Evolutionary conservation across 2,113 vertebrate species (phyloP).

Genomic region (Brachyhypopomus gauderio): DNA sequence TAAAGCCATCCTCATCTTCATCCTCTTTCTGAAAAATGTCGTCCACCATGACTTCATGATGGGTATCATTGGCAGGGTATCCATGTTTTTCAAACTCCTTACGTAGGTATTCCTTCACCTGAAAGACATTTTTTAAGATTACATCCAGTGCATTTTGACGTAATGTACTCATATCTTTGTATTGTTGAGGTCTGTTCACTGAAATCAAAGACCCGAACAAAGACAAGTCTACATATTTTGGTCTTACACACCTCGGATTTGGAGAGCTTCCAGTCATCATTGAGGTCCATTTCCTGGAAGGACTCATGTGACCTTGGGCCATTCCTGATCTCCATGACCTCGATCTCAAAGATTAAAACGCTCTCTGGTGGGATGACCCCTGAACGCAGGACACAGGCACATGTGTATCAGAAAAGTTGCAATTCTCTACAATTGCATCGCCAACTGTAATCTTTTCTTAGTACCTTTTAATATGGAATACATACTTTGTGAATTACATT

Average conservation of each 20-base stretch:
- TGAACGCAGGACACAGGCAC: slow-evolving; percentile 55
- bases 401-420: no score
- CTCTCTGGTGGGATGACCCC: slow-evolving; percentile 97
- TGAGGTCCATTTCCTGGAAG: slow-evolving; percentile 98
- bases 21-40: slow-evolving; percentile 97
- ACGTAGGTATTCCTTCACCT: slow-evolving; percentile 94
- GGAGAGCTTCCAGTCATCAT: slow-evolving; percentile 97
- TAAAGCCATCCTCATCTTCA: slow-evolving; percentile 90
- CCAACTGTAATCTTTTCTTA: no score
- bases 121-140: slow-evolving; percentile 11
- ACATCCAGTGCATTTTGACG: background rate
- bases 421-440: no score
- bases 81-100: slow-evolving; percentile 93
- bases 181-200: background rate
- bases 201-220: background rate
- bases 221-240: background rate
- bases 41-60: slow-evolving; percentile 88
- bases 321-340: slow-evolving; percentile 92
- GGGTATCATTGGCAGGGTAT: slow-evolving; percentile 88
- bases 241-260: slow-evolving; percentile 81
- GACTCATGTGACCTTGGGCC: slow-evolving; percentile 95
- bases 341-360: slow-evolving; percentile 89
- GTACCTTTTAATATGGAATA: no score
- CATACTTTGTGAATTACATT: no score
- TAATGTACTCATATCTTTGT: no score